A percentile compares a stretch with the other conserved stretches of the same genome.
phyloP scores from a whole-genome alignment of 2,113 vertebrate species.

The Phyllopteryx taeniolatus region DNA sequence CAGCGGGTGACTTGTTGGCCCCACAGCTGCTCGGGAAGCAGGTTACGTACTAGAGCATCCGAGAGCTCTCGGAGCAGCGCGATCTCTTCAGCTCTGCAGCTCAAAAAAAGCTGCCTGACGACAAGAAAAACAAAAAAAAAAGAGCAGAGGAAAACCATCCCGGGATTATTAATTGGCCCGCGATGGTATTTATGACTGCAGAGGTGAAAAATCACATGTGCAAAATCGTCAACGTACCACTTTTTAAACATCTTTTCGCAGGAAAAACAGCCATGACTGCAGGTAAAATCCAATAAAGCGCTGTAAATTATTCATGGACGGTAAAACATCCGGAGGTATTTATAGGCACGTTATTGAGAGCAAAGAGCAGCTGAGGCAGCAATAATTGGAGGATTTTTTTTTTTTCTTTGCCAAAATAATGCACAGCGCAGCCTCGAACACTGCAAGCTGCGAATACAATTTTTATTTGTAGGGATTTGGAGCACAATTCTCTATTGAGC shows the following conservation, averaged over 20 bases:
- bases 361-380: slow-evolving; percentile 28
- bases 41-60: slow-evolving; percentile 66
- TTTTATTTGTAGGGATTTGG: background rate
- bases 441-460: background rate
- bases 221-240: slow-evolving; percentile 13
- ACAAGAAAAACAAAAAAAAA: background rate
- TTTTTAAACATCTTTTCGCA: background rate
- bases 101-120: slow-evolving; percentile 62
- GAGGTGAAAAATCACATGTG: background rate
- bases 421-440: background rate
- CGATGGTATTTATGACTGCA: slow-evolving; percentile 11
- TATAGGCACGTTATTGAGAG: slow-evolving; percentile 25
- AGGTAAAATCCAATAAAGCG: slow-evolving; percentile 19
- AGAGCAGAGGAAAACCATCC: background rate
- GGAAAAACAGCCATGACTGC: slow-evolving; percentile 2
- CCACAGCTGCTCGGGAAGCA: slow-evolving; percentile 66
- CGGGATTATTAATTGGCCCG: background rate
- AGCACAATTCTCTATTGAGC: background rate
- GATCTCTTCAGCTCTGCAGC: slow-evolving; percentile 63
- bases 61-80: slow-evolving; percentile 65
- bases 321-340: slow-evolving; percentile 34
- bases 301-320: slow-evolving; percentile 47
- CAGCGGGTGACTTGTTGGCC: slow-evolving; percentile 61
- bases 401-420: background rate
- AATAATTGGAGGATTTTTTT: background rate